Evolutionary conservation across 2,888 invertebrate genomes (phyloP).

Genomic region (Drosophila tanythrix): DNA sequence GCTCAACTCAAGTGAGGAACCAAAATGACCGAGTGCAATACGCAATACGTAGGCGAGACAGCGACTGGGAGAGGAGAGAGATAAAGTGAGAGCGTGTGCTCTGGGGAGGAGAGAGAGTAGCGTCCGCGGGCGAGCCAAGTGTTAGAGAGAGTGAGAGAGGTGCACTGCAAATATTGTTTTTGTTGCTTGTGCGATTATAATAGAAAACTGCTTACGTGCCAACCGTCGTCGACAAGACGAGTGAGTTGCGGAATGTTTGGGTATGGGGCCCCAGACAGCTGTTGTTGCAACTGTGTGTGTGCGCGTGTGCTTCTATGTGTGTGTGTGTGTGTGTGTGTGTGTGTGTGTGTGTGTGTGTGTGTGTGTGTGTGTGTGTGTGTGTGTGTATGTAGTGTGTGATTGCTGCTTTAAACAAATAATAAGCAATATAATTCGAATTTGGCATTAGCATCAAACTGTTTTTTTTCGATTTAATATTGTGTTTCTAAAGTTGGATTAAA

Average conservation of each 20-base stretch:
- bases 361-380: neutral
- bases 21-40: slow-evolving; percentile 22
- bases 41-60: neutral
- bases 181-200: slow-evolving; percentile 62
- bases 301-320: neutral
- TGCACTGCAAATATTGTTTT: slow-evolving; percentile 53
- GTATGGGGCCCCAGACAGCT: slow-evolving; percentile 37
- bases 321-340: neutral
- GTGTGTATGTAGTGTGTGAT: slow-evolving; percentile 1
- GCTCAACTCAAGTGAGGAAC: slow-evolving; percentile 6
- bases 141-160: slow-evolving; percentile 11
- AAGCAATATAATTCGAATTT: slow-evolving; percentile 51
- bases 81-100: neutral
- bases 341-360: neutral
- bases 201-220: slow-evolving; percentile 77
- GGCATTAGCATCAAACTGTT: slow-evolving; percentile 16
- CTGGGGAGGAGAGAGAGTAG: neutral
- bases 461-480: neutral
- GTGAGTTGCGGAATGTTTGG: neutral
- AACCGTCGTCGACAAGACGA: slow-evolving; percentile 42
- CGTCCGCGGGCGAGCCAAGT: neutral
- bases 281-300: slow-evolving; percentile 21
- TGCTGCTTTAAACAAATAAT: slow-evolving; percentile 53
- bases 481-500: neutral
- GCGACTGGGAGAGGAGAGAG: neutral